phyloP scores from a whole-genome alignment of 2,797 vertebrate species.

The Lagocephalus sceleratus region DNA sequence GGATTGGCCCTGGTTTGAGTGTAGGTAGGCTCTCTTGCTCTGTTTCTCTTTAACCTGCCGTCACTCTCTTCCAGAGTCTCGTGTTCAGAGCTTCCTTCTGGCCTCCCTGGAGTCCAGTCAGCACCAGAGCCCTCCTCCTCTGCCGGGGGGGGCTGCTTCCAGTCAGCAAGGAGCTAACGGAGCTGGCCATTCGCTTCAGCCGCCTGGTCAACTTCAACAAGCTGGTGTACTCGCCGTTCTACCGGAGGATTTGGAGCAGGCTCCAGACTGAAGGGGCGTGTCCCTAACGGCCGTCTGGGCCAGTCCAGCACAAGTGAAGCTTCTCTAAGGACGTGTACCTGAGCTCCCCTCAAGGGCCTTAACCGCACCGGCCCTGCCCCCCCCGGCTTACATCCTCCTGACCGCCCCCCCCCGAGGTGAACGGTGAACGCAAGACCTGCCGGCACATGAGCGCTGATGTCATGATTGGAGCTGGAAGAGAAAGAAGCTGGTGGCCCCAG shows the following conservation, averaged over 20 bases:
- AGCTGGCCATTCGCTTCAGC: constrained; percentile 82
- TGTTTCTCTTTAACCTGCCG: background rate
- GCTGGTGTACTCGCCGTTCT: constrained; percentile 94
- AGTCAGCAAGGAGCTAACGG: constrained; percentile 87
- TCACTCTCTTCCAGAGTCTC: constrained; percentile 76
- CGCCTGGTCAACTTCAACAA: constrained; percentile 96
- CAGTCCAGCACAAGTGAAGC: too few species aligned
- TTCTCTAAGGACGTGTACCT: too few species aligned
- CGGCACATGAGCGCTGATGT: too few species aligned
- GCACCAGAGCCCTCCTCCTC: constrained; percentile 74
- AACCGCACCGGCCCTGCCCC: background rate
- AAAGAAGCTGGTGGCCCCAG: too few species aligned
- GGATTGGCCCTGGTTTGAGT: too few species aligned
- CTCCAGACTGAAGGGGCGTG: constrained; percentile 64
- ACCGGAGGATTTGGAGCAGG: constrained; percentile 85
- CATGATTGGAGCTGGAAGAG: too few species aligned
- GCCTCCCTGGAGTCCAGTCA: constrained; percentile 80
- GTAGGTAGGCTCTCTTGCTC: too few species aligned
- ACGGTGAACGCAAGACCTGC: too few species aligned
- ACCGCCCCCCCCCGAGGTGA: too few species aligned
- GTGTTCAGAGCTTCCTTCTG: constrained; percentile 86
- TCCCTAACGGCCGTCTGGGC: too few species aligned
- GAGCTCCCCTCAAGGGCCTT: too few species aligned
- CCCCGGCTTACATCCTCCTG: background rate
- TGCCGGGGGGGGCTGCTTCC: constrained; percentile 89